Evolutionary conservation across 2,113 vertebrate species (phyloP).

Genomic region (Eleginops maclovinus): DNA sequence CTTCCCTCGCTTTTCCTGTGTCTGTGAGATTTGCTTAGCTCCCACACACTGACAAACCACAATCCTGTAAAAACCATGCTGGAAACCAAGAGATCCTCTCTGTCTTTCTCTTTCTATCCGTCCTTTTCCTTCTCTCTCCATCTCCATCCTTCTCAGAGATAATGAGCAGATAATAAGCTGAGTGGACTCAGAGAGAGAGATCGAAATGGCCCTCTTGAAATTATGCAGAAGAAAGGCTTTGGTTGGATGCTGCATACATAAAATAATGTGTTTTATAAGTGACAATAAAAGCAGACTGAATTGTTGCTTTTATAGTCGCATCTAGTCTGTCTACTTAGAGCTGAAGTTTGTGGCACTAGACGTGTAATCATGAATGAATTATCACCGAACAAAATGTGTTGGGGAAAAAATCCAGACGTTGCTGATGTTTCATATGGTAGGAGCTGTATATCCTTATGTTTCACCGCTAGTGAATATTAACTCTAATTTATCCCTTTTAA

Average conservation of each 20-base stretch:
- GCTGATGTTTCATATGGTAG: slow-evolving; percentile 32
- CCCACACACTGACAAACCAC: slow-evolving; percentile 48
- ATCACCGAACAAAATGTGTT: slow-evolving; percentile 52
- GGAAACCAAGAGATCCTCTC: slow-evolving; percentile 19
- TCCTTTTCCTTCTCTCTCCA: slow-evolving; percentile 14
- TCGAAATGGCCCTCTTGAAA: slow-evolving; percentile 55
- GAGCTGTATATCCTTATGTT: slow-evolving; percentile 43
- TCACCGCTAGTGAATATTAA: slow-evolving; percentile 21
- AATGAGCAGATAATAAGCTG: slow-evolving; percentile 48
- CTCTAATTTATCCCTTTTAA: slow-evolving; percentile 4
- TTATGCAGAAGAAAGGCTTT: slow-evolving; percentile 42
- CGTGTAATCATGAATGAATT: slow-evolving; percentile 57
- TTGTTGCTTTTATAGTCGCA: slow-evolving; percentile 23
- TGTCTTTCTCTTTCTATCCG: background rate
- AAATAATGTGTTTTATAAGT: slow-evolving; percentile 41
- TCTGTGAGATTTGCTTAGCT: slow-evolving; percentile 51
- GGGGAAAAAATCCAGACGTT: slow-evolving; percentile 42
- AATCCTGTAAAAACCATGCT: slow-evolving; percentile 43
- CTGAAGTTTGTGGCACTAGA: slow-evolving; percentile 39
- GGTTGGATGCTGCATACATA: slow-evolving; percentile 10
- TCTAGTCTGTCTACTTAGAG: slow-evolving; percentile 39
- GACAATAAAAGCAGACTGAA: slow-evolving; percentile 34
- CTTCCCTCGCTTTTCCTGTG: slow-evolving; percentile 45
- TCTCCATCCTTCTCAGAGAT: slow-evolving; percentile 11
- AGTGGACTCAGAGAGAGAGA: slow-evolving; percentile 45